These are phyloP conservation scores for Rhagium mordax DNA, from an alignment of 2,888 invertebrate genomes.

Conservation along the genomic window DNA sequence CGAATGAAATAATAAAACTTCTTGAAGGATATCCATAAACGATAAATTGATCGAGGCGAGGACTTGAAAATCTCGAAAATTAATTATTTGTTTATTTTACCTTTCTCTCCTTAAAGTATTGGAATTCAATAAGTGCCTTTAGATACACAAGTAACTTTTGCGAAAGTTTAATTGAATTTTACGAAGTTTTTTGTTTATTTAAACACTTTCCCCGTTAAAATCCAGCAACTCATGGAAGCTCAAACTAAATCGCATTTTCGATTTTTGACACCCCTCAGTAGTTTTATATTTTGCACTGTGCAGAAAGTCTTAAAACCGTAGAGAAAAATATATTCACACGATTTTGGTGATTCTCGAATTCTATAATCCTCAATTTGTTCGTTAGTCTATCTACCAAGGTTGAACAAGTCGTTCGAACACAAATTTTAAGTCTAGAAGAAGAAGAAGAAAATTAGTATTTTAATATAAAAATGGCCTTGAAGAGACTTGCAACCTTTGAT, in stretches of 20 bases:
- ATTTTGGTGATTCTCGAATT: too few species aligned
- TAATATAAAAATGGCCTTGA: too few species aligned
- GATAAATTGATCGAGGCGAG: slow-evolving; percentile 24
- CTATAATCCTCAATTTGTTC: too few species aligned
- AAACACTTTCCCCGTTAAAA: neutral
- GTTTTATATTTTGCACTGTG: too few species aligned
- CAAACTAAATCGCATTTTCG: neutral
- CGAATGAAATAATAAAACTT: slow-evolving; percentile 22
- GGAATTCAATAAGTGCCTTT: slow-evolving; percentile 6
- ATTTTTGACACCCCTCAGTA: neutral
- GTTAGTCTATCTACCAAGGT: too few species aligned
- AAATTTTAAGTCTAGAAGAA: too few species aligned
- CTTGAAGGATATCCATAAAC: slow-evolving; percentile 19
- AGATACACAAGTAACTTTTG: slow-evolving; percentile 15
- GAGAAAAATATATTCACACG: too few species aligned
- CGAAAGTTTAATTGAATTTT: slow-evolving; percentile 13
- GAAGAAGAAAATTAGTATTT: too few species aligned
- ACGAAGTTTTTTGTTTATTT: neutral
- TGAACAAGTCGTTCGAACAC: too few species aligned
- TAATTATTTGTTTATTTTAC: slow-evolving; percentile 29
- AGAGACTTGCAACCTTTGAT: too few species aligned
- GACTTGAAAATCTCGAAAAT: slow-evolving; percentile 20
- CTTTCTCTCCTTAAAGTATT: slow-evolving; percentile 1
- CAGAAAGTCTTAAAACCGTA: too few species aligned
- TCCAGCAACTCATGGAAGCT: neutral